Evolutionary conservation across 2,888 invertebrate species (phyloP), one percentile per base, ranked within the genome.

Genomic region (Eupithecia subfuscata): DNA sequence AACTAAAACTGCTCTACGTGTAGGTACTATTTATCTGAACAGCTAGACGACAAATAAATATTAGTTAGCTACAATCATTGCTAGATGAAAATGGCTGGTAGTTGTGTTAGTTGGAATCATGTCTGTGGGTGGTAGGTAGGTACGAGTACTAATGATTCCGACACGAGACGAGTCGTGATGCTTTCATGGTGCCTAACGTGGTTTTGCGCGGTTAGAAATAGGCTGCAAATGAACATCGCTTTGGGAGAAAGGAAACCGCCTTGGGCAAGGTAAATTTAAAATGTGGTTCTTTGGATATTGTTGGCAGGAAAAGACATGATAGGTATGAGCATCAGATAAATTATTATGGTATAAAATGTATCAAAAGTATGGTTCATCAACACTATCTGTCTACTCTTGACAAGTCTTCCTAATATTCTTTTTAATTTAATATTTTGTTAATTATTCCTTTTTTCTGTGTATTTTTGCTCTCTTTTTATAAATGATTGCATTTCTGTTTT

Each of bases 61-160:
- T 11, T 25, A 40, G 45, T 71, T 71, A 22, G 34, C 65, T 71
- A 30, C 71, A 71, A 71, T 65, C 64, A 71, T 48, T 2, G 70
- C 56, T 60, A 64, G 12, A 48, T 64, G 64, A 48, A 43, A 30
- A 65, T 71, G 71, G 34, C 22, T 43, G n/a, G 16, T 18, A 43
- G 3, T 11, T 65, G 34, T 37, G 65, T 37, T 67, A n/a, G 34
- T 11, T 37, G n/a, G 52, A 56, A 6, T 18, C 16, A 48, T 56
- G 40, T 34, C 65, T 18, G 37, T 37, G 18, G 37, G n/a, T 30
- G 37, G 11, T 63, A 37, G n/a, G 30, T n/a, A n/a, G n/a, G n/a
- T n/a, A 16, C 18, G 11, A 9, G 65, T 40, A n/a, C 65, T 67
- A 40, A 67, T 67, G 65, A 40, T 6, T 11, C 65, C 11, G n/a